Percentiles rank a stretch among this genome's conserved stretches.
These are phyloP conservation scores for Sylvia borin DNA, from an alignment of 2,797 vertebrate genomes.

Conservation along the genomic window DNA sequence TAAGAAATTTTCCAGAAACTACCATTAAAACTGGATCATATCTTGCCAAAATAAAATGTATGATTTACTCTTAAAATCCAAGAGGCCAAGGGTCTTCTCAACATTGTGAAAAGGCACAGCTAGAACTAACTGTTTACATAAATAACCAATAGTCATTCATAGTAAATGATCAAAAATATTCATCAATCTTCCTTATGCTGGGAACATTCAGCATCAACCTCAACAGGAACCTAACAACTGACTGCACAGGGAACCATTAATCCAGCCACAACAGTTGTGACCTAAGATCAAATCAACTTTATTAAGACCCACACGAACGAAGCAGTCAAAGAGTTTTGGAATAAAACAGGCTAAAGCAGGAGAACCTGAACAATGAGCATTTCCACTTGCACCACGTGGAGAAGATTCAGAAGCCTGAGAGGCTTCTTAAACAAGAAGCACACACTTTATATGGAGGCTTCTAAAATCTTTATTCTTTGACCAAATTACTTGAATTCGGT, in stretches of 20 bases:
- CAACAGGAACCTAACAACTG: background rate
- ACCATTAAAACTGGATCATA: background rate
- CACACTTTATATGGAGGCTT: background rate
- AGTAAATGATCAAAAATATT: background rate
- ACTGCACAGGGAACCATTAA: background rate
- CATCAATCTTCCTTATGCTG: background rate
- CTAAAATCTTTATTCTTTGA: constrained; percentile 2
- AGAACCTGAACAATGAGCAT: background rate
- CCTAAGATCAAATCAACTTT: background rate
- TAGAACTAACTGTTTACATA: background rate
- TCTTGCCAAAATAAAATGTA: background rate
- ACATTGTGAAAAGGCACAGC: background rate
- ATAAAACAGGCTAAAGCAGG: background rate
- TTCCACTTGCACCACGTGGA: background rate
- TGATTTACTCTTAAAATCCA: background rate
- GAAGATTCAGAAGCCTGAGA: background rate
- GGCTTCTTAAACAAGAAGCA: background rate
- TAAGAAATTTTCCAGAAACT: background rate
- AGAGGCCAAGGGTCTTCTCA: background rate
- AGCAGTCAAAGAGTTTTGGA: background rate
- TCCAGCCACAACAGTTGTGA: background rate
- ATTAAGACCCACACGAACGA: background rate
- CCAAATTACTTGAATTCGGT: background rate
- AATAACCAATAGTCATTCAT: background rate
- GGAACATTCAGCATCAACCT: background rate